A percentile compares a stretch with the other conserved stretches of the same genome.
These are phyloP conservation scores for Netelia melanura DNA, from an alignment of 2,888 invertebrate species.

Conservation along the genomic window DNA sequence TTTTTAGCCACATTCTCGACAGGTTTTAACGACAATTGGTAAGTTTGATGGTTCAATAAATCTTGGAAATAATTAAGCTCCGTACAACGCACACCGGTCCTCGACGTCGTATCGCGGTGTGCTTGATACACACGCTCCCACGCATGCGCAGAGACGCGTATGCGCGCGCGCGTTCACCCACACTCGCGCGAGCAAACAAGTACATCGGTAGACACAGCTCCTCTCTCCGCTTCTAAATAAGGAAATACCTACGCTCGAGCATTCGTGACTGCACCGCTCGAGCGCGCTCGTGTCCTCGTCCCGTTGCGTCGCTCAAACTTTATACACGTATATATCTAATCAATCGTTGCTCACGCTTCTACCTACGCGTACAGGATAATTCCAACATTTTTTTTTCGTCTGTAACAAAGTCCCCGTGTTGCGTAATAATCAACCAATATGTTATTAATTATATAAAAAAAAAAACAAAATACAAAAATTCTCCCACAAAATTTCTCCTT, in stretches of 20 bases:
- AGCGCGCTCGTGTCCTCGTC: constrained; percentile 49
- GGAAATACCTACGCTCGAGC: constrained; percentile 78
- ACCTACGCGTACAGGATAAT: constrained; percentile 32
- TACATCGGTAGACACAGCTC: constrained; percentile 45
- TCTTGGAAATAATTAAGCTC: constrained; percentile 23
- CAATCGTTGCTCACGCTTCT: constrained; percentile 32
- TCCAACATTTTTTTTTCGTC: constrained; percentile 12
- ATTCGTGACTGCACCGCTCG: constrained; percentile 66
- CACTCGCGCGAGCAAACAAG: constrained; percentile 9
- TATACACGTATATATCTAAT: constrained; percentile 10
- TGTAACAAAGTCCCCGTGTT: background rate
- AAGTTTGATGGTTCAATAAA: constrained; percentile 5
- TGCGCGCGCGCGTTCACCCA: background rate
- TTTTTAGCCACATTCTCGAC: background rate
- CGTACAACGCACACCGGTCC: background rate
- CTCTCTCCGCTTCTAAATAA: constrained; percentile 77
- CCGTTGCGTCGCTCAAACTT: constrained; percentile 25
- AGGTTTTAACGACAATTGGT: constrained; percentile 12
- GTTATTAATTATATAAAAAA: no score
- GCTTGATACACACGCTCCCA: background rate
- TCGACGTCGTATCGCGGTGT: background rate
- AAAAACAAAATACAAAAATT: no score
- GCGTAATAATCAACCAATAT: no score
- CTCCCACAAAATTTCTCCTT: no score
- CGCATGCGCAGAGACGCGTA: background rate